These are phyloP conservation scores for Phyto melanocephala DNA, from an alignment of 2,888 invertebrate genomes.

Conservation along the genomic window DNA sequence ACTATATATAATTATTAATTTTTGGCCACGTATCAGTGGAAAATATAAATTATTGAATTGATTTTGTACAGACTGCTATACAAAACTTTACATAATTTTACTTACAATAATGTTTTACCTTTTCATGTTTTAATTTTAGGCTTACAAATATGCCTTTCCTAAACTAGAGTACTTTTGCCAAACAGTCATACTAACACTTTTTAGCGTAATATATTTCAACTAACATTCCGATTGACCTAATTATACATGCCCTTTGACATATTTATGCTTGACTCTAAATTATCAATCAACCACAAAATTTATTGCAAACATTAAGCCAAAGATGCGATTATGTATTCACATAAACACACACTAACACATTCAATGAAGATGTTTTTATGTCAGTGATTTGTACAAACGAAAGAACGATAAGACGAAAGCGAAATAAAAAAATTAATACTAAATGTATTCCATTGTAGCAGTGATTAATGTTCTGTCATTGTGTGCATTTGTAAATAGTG, in stretches of 20 bases:
- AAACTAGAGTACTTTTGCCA: no score
- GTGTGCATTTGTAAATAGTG: neutral
- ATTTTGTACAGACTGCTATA: no score
- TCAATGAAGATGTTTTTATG: slow-evolving; percentile 1
- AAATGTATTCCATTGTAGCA: neutral
- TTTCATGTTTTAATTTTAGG: no score
- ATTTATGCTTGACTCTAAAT: slow-evolving; percentile 12
- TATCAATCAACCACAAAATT: slow-evolving; percentile 37
- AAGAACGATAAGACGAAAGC: neutral
- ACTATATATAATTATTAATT: no score
- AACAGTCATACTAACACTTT: no score
- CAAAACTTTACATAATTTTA: no score
- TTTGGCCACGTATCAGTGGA: no score
- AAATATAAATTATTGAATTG: no score
- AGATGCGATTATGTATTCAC: neutral
- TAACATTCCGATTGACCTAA: neutral
- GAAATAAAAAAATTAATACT: no score
- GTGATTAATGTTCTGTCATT: slow-evolving; percentile 21
- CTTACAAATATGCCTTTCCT: no score
- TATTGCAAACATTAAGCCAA: neutral
- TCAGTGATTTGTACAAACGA: slow-evolving; percentile 27
- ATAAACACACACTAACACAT: neutral
- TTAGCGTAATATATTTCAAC: slow-evolving; percentile 18
- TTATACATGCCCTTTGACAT: slow-evolving; percentile 19
- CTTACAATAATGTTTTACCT: no score